A percentile compares a stretch with the other conserved stretches of the same genome.
Evolutionary conservation across 2,888 invertebrate species (phyloP).

Genomic region (Myathropa florea): DNA sequence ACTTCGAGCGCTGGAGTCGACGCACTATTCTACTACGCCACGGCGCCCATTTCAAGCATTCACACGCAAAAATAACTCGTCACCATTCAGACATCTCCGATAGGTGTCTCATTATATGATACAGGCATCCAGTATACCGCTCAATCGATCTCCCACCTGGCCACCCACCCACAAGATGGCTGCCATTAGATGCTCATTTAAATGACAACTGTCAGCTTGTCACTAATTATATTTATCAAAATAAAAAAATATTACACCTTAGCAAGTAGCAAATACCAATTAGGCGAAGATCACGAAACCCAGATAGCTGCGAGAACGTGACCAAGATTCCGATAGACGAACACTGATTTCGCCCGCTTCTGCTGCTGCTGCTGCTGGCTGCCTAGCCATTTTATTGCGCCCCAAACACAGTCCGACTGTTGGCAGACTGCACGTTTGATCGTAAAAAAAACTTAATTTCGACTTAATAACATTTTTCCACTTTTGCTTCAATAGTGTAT

Average conservation of each 20-base stretch:
- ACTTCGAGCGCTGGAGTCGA: too few relatives aligned
- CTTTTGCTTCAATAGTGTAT: background rate
- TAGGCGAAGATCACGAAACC: slow-evolving; percentile 67
- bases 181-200: background rate
- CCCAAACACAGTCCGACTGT: background rate
- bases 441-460: slow-evolving; percentile 37
- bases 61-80: background rate
- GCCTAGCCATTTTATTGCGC: background rate
- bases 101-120: background rate
- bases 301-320: slow-evolving; percentile 62
- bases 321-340: slow-evolving; percentile 64
- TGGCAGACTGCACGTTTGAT: slow-evolving; percentile 56
- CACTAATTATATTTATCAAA: background rate
- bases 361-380: background rate
- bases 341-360: background rate
- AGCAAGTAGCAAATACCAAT: slow-evolving; percentile 51
- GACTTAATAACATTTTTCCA: slow-evolving; percentile 9
- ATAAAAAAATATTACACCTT: slow-evolving; percentile 29
- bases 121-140: background rate
- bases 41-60: too few relatives aligned
- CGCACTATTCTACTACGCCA: too few relatives aligned
- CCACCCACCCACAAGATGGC: background rate
- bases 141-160: background rate
- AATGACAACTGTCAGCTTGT: background rate
- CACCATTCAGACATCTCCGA: background rate